These are phyloP conservation scores for Lutjanus campechanus DNA, from an alignment of 2,797 vertebrate genomes.

Conservation along the genomic window DNA sequence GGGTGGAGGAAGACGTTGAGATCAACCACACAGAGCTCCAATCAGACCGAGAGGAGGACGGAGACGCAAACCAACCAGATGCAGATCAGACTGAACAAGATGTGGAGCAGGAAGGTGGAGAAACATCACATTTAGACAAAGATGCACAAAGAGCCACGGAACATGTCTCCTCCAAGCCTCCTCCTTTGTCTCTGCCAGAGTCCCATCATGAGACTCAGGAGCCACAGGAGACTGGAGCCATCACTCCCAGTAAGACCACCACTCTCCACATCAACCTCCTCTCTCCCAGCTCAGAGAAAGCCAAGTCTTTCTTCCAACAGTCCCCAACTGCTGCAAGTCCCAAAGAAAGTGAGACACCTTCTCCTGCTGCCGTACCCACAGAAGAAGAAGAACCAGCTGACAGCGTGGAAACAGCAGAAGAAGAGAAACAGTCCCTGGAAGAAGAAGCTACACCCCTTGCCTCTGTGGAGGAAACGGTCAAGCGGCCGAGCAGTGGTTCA, in stretches of 20 bases:
- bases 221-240: constrained; percentile 18
- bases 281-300: constrained; percentile 67
- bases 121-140: neutral
- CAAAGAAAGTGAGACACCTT: constrained; percentile 1
- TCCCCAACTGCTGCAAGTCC: constrained; percentile 1
- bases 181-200: constrained; percentile 28
- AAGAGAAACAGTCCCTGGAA: neutral
- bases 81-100: constrained; percentile 2
- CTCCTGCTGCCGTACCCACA: neutral
- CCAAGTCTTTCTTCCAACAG: constrained; percentile 24
- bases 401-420: neutral
- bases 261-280: constrained; percentile 55
- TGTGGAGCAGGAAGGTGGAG: neutral
- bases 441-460: neutral
- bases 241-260: constrained; percentile 43
- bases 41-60: neutral
- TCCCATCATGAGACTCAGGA: neutral
- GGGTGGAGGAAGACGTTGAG: constrained; percentile 9
- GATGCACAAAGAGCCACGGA: constrained; percentile 41
- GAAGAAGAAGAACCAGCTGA: constrained; percentile 8
- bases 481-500: constrained; percentile 26
- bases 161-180: constrained; percentile 3
- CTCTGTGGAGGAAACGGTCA: neutral
- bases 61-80: constrained; percentile 3
- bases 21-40: neutral